phyloP scores from a whole-genome alignment of 2,113 vertebrate genomes.

The Paramisgurnus dabryanus region DNA sequence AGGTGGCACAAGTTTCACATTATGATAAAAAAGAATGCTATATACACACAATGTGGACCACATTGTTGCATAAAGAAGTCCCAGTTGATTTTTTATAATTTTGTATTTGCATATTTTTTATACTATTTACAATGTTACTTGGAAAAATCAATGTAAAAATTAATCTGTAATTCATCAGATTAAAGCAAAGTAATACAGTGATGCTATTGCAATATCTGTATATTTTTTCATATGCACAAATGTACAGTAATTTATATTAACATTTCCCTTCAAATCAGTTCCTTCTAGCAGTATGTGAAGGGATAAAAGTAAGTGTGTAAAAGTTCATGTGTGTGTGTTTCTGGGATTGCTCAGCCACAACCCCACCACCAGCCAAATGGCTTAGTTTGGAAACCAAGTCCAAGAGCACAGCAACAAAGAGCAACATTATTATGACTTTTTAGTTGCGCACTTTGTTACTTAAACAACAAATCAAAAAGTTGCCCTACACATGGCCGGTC shows the following conservation, averaged over 20 bases:
- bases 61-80: conserved; percentile 38
- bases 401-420: conserved; percentile 23
- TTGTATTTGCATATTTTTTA: background rate
- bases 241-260: conserved; percentile 6
- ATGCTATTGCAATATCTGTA: background rate
- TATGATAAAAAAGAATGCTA: conserved; percentile 52
- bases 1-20: conserved; percentile 67
- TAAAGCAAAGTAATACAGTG: background rate
- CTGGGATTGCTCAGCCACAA: conserved; percentile 51
- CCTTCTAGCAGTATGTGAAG: background rate
- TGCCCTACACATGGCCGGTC: conserved; percentile 29
- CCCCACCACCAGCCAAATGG: conserved; percentile 40
- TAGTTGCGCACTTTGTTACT: conserved; percentile 26
- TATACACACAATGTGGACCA: conserved; percentile 1
- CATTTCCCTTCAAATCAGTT: conserved; percentile 36
- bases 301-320: background rate
- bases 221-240: conserved; percentile 6
- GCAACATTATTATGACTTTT: background rate
- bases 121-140: background rate
- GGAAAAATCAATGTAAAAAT: background rate
- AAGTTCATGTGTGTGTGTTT: conserved; percentile 22
- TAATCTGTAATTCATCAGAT: background rate
- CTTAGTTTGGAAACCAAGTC: conserved; percentile 40
- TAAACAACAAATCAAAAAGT: conserved; percentile 15
- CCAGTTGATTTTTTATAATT: background rate